Evolutionary conservation across 2,113 vertebrate species (phyloP).

Genomic region (Prinia subflava): DNA sequence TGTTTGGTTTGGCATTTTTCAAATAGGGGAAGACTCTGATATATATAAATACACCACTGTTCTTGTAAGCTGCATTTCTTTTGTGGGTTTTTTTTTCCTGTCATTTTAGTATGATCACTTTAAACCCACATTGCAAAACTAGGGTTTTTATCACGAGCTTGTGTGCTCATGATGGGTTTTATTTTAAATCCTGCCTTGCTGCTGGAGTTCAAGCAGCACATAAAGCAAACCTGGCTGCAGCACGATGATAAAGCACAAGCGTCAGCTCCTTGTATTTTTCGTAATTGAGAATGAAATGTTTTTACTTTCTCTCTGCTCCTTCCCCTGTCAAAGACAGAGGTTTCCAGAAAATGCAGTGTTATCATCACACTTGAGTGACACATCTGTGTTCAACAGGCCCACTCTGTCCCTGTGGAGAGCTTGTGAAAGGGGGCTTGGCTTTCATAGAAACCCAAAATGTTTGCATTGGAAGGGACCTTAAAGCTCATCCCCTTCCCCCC

Average conservation of each 20-base stretch:
- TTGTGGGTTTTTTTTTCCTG: not conserved
- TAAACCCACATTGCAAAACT: not conserved
- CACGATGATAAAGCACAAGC: not conserved
- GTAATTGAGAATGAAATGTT: not conserved
- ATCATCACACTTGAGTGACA: not conserved
- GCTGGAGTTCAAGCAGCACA: not conserved
- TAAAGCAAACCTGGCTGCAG: slow-evolving; percentile 36
- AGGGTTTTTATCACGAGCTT: not conserved
- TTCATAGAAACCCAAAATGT: not conserved
- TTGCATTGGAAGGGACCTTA: not conserved
- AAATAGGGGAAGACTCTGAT: not conserved
- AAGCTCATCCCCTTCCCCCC: not conserved
- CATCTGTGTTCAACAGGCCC: not conserved
- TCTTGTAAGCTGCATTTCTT: not conserved
- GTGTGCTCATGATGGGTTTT: not conserved
- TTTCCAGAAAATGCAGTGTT: not conserved
- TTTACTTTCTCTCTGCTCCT: not conserved
- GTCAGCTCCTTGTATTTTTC: not conserved
- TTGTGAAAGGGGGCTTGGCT: not conserved
- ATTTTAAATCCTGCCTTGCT: slow-evolving; percentile 38
- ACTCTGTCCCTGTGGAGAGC: accelerated
- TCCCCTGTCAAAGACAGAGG: not conserved
- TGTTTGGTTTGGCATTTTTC: not conserved
- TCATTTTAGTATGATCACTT: not conserved
- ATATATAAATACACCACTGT: not conserved